Evolutionary conservation across 2,888 invertebrate species (phyloP).

Genomic region (Camptogramma bilineatum): DNA sequence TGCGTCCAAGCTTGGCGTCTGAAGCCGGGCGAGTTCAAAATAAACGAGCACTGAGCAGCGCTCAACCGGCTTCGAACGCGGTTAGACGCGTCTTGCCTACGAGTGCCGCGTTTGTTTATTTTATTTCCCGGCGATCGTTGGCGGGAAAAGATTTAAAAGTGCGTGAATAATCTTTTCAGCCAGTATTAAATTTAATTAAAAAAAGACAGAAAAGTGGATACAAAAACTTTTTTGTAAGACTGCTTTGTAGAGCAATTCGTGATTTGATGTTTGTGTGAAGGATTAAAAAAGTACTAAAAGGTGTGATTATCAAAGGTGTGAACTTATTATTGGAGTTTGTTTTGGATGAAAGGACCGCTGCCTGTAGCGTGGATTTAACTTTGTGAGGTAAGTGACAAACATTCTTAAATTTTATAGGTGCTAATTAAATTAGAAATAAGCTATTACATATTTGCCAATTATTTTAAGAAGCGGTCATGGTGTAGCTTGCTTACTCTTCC

Average conservation of each 20-base stretch:
- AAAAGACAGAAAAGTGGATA: background rate
- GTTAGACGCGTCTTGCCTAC: constrained; percentile 66
- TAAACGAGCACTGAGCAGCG: constrained; percentile 69
- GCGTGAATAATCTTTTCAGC: constrained; percentile 23
- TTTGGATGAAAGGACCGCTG: constrained; percentile 46
- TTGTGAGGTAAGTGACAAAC: constrained; percentile 38
- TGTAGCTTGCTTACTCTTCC: too few relatives aligned
- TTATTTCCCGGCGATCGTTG: constrained; percentile 50
- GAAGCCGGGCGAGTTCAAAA: constrained; percentile 62
- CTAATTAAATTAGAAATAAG: background rate
- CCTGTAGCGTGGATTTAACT: constrained; percentile 43
- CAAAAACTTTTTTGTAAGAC: constrained; percentile 5
- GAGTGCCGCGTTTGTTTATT: constrained; percentile 41
- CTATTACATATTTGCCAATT: background rate
- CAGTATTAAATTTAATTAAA: constrained; percentile 24
- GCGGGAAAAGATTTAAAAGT: constrained; percentile 66
- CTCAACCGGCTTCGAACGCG: constrained; percentile 76
- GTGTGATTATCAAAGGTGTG: constrained; percentile 59
- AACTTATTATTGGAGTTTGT: constrained; percentile 40
- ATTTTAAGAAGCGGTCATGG: too few relatives aligned
- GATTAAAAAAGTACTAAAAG: constrained; percentile 54
- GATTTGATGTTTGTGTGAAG: constrained; percentile 54
- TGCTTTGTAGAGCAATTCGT: constrained; percentile 45
- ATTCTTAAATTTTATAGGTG: background rate
- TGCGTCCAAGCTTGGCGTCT: constrained; percentile 47